phyloP scores from a whole-genome alignment of 2,888 invertebrate species.

The Argynnis bischoffii region DNA sequence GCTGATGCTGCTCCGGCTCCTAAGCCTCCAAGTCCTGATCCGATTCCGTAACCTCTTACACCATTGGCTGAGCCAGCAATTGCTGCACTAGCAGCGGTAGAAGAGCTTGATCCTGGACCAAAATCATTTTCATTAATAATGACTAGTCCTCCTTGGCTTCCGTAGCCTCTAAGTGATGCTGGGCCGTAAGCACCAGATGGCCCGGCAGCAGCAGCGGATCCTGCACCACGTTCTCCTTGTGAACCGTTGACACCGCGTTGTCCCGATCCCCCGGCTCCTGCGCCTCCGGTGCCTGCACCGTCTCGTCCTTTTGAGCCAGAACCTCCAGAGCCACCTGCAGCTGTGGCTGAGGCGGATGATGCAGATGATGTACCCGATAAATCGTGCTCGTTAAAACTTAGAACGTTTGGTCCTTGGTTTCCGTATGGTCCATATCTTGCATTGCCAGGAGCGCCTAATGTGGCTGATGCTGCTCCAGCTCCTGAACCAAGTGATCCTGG shows the following conservation, averaged over 20 bases:
- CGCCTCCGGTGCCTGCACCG: no score
- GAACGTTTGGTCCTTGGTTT: slow-evolving; percentile 21
- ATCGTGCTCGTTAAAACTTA: slow-evolving; percentile 33
- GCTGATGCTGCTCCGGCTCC: no score
- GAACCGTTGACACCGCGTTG: no score
- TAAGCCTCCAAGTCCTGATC: no score
- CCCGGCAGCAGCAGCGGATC: slow-evolving; percentile 1
- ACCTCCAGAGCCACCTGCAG: background rate
- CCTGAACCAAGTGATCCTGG: no score
- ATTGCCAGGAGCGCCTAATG: slow-evolving; percentile 4
- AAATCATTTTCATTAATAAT: no score
- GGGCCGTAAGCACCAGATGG: background rate
- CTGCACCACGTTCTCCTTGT: no score
- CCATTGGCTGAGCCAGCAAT: no score
- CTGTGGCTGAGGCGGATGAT: background rate
- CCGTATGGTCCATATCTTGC: slow-evolving; percentile 11
- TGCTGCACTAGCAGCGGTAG: slow-evolving; percentile 9
- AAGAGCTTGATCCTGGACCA: slow-evolving; percentile 1
- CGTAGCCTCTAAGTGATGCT: background rate
- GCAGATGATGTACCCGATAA: background rate
- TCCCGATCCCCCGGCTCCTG: no score
- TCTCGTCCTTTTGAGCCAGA: background rate
- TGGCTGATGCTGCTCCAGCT: background rate
- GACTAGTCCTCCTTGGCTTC: background rate
- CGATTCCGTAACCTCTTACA: no score